Evolutionary conservation across 1,140 invertebrate species (phyloP), one percentile per base, ranked within the genome.

Genomic region (Cyrtorhinus lividipennis): DNA sequence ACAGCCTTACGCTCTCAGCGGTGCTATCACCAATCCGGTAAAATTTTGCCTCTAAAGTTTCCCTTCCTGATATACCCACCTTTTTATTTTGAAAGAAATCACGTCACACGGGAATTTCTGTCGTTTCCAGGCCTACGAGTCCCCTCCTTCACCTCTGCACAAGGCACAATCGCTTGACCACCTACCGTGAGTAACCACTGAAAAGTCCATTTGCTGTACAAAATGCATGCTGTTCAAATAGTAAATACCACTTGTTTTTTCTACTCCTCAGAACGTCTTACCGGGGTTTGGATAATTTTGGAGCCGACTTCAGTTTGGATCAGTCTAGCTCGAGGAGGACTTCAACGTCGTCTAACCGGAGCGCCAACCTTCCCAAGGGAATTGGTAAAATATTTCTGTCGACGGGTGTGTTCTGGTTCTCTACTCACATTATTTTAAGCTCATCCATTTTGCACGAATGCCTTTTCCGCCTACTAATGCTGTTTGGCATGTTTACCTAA

Each of bases 381-480:
- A 66, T 69, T 30, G 68, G 68, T 69, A 69, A 68, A 67, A 69
- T 68, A 64, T 66, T 69, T 60, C 66, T 66, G 23, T 65, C 67
- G 13, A 62, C 67, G 58, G 67, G 67, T 68, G 66, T 45, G 67
- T 68, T 62, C n/a, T 57, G 57, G 38, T 61, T 27, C 59, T 48
- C 57, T 64, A 59, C 57, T 61, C 48, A 59, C n/a, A 44, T 60
- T 57, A 24, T 56, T 30, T 44, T 44, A 53, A 24, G 15, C 25
- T 61, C 1, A 20, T 58, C 18, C 44, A 15, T 1, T 27, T 24
- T 53, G 13, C 18, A 13, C 25, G 20, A 30, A 61, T 64, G 24
- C 20, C 20, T 38, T 45, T 38, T 20, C 27, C 22, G 22, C 27
- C 23, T 45, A 15, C 22, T 61, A 12, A 24, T 59, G 12, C 38